Percentiles rank a stretch among this genome's conserved stretches.
Conservation (phyloP, 2,797 vertebrate species). For the Notoglanidium macrostoma region DNA sequence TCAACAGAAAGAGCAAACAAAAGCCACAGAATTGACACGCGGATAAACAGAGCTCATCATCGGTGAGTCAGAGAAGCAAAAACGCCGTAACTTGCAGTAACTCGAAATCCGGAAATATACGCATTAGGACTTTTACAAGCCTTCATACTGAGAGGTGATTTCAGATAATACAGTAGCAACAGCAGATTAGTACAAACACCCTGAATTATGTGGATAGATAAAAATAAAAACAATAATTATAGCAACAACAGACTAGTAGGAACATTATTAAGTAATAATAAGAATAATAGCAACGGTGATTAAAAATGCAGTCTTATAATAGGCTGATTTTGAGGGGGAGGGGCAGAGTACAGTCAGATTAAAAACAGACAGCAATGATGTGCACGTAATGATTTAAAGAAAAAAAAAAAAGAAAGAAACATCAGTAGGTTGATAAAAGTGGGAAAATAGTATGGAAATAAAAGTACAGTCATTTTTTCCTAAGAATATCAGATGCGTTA, state of each 20-base stretch:
- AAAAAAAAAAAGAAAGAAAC: neutral
- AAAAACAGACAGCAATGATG: conserved; percentile 64
- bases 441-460: neutral
- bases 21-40: conserved; percentile 85
- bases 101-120: conserved; percentile 71
- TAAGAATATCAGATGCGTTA: neutral
- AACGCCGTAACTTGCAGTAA: conserved; percentile 96
- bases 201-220: conserved; percentile 84
- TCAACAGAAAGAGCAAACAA: conserved; percentile 71
- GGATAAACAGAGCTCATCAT: conserved; percentile 90
- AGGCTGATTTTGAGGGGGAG: neutral
- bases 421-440: conserved; percentile 6
- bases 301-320: neutral
- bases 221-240: conserved; percentile 66
- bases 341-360: conserved; percentile 53
- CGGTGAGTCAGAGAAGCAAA: conserved; percentile 84
- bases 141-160: conserved; percentile 66
- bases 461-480: conserved; percentile 49
- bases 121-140: conserved; percentile 47
- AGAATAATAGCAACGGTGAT: neutral
- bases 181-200: conserved; percentile 85
- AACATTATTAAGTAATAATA: neutral
- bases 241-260: neutral
- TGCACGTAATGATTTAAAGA: neutral
- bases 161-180: conserved; percentile 85